These are phyloP conservation scores for Himalopsyche japonica DNA, from an alignment of 2,888 invertebrate genomes.

Conservation along the genomic window DNA sequence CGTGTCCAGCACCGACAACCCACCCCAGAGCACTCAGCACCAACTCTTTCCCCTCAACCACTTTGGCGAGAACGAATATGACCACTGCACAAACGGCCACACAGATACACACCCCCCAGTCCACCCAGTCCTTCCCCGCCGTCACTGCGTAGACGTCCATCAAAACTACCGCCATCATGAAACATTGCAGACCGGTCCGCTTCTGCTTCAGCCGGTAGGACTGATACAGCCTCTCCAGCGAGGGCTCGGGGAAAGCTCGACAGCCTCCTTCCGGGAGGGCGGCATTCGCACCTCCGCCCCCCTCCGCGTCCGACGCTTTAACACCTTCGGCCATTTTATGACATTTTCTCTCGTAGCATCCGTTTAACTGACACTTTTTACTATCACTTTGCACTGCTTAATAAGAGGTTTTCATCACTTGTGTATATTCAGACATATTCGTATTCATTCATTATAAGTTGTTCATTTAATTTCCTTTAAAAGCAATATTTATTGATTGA, in stretches of 20 bases:
- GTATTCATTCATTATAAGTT: background rate
- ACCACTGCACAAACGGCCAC: constrained; percentile 47
- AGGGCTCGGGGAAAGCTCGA: constrained; percentile 62
- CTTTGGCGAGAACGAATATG: constrained; percentile 48
- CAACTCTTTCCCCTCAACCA: constrained; percentile 49
- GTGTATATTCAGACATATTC: background rate
- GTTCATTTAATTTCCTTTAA: background rate
- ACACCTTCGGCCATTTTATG: constrained; percentile 15
- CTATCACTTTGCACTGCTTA: background rate
- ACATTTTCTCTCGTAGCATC: background rate
- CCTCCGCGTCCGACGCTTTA: constrained; percentile 21
- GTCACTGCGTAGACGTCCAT: constrained; percentile 66
- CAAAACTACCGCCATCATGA: constrained; percentile 67
- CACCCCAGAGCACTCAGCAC: constrained; percentile 47
- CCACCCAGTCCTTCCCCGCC: constrained; percentile 55
- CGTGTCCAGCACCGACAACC: constrained; percentile 45
- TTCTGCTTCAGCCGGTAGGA: constrained; percentile 74
- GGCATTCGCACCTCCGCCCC: constrained; percentile 16
- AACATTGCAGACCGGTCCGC: constrained; percentile 70
- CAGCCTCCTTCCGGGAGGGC: constrained; percentile 32
- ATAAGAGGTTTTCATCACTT: background rate
- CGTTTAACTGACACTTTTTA: background rate
- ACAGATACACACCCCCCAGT: constrained; percentile 18
- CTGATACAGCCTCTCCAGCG: constrained; percentile 71
- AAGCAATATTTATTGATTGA: no score